phyloP scores from a whole-genome alignment of 1,140 invertebrate genomes.

The Mactra quadrangularis region DNA sequence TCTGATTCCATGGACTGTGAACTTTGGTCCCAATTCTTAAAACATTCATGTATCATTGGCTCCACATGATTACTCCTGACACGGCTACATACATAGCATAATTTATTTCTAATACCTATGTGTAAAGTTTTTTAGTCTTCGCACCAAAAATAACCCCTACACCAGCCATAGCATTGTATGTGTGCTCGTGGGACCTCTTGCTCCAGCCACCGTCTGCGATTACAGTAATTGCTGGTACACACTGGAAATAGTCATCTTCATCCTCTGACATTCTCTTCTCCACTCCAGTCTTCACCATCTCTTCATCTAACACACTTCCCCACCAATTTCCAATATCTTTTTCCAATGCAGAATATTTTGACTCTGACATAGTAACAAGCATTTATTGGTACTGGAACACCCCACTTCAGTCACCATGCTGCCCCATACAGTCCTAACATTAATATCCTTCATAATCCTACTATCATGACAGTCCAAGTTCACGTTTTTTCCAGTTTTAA shows the following conservation, averaged over 20 bases:
- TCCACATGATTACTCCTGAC: neutral
- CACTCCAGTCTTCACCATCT: neutral
- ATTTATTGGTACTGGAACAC: neutral
- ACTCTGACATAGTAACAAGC: neutral
- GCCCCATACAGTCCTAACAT: conserved; percentile 38
- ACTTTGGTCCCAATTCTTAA: conserved; percentile 73
- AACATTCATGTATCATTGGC: conserved; percentile 28
- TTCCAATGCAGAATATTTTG: conserved; percentile 2
- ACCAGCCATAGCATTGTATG: conserved; percentile 56
- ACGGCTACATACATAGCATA: conserved; percentile 72
- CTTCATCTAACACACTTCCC: conserved; percentile 7
- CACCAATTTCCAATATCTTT: conserved; percentile 37
- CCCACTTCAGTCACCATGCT: conserved; percentile 27
- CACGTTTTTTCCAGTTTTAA: neutral
- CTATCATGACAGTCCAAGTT: neutral
- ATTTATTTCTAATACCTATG: conserved; percentile 81
- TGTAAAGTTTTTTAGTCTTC: conserved; percentile 81
- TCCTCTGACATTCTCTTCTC: conserved; percentile 1
- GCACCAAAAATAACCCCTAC: conserved; percentile 78
- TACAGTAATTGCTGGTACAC: conserved; percentile 38
- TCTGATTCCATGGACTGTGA: conserved; percentile 83
- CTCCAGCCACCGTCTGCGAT: conserved; percentile 46
- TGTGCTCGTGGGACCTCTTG: conserved; percentile 48
- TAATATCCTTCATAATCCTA: neutral
- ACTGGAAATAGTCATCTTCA: neutral